Conservation (phyloP, 2,888 invertebrate species). For the Leucophenga maculata region DNA sequence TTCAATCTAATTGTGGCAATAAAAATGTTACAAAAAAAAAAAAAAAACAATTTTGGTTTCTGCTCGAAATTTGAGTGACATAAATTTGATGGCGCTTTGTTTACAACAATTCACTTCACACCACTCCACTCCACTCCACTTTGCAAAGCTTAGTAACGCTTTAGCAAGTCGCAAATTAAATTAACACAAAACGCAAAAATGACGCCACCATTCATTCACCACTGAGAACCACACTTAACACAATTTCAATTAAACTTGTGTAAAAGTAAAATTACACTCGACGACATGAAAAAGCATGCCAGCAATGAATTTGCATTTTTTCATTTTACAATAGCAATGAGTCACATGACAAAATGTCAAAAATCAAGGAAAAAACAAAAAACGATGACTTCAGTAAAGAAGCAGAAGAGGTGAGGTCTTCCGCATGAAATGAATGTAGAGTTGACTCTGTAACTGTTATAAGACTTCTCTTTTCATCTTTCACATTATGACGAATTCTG, state of each 20-base stretch:
- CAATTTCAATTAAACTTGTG: conserved; percentile 7
- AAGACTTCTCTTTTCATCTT: too few relatives aligned
- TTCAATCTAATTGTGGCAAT: too few relatives aligned
- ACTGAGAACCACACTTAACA: neutral
- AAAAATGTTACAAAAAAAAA: too few relatives aligned
- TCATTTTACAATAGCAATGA: neutral
- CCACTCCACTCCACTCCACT: too few relatives aligned
- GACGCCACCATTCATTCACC: conserved; percentile 49
- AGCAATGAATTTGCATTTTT: conserved; percentile 5
- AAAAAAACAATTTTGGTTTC: too few relatives aligned
- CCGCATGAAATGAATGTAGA: too few relatives aligned
- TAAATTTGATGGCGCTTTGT: too few relatives aligned
- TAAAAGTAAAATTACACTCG: neutral
- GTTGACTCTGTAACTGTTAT: too few relatives aligned
- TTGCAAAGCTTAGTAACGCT: neutral
- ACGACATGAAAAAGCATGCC: neutral
- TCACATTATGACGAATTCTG: too few relatives aligned
- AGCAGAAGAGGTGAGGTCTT: too few relatives aligned
- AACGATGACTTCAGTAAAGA: too few relatives aligned
- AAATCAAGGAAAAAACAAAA: neutral
- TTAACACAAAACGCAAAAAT: conserved; percentile 55
- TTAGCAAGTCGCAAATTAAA: conserved; percentile 61
- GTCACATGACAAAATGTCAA: neutral
- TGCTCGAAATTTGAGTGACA: too few relatives aligned
- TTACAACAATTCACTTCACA: neutral